Conservation (phyloP, 2,113 vertebrate genomes). For the Scolopax mira region DNA sequence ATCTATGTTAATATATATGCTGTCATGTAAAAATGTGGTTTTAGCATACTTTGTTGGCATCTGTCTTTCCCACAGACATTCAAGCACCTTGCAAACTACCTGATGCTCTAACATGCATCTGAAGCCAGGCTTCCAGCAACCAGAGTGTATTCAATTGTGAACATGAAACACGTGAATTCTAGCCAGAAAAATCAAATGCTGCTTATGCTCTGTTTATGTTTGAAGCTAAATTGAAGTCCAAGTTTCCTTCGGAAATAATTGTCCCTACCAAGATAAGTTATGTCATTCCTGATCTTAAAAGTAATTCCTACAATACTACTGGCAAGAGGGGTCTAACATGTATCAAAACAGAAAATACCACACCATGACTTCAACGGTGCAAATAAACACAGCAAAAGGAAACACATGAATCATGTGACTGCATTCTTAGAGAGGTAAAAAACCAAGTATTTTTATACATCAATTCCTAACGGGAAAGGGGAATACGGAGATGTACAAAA, state of each 20-base stretch:
- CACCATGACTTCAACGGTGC: background rate
- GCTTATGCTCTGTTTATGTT: background rate
- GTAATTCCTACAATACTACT: background rate
- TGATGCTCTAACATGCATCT: accelerated
- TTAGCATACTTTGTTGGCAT: background rate
- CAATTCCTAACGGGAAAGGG: background rate
- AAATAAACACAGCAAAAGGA: background rate
- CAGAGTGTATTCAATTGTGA: background rate
- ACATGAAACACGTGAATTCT: background rate
- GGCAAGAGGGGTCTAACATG: background rate
- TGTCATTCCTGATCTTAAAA: background rate
- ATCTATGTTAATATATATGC: background rate
- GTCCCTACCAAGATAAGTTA: background rate
- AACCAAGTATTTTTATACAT: background rate
- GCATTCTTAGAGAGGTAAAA: background rate
- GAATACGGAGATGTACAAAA: background rate
- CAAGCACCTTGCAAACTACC: background rate
- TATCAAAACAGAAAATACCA: background rate
- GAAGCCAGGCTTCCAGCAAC: background rate
- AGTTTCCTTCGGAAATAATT: background rate
- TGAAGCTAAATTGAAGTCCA: background rate
- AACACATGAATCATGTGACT: background rate
- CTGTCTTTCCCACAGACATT: background rate
- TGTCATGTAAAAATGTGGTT: background rate
- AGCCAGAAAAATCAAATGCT: background rate